phyloP scores from a whole-genome alignment of 2,888 invertebrate species.

The Ophion obscuratus region DNA sequence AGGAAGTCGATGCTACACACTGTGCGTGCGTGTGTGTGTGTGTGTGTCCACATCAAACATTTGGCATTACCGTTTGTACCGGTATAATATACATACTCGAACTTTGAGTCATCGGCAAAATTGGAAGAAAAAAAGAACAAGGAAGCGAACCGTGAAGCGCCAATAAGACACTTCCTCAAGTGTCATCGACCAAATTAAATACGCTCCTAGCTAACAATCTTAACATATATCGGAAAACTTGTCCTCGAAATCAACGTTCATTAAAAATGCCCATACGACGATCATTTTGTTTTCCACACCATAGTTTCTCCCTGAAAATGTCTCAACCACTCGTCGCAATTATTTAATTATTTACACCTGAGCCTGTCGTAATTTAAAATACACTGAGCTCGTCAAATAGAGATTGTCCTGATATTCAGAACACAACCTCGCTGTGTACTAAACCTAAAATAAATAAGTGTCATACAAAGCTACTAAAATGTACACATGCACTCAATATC shows the following conservation, averaged over 20 bases:
- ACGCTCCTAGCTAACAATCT: neutral
- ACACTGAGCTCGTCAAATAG: too few species aligned
- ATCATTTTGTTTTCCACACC: too few species aligned
- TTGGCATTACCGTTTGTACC: conserved; percentile 37
- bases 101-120: conserved; percentile 48
- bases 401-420: too few species aligned
- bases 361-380: too few species aligned
- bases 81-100: conserved; percentile 1
- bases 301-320: too few species aligned
- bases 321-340: too few species aligned
- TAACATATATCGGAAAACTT: too few species aligned
- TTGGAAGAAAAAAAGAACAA: neutral
- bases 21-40: conserved; percentile 66
- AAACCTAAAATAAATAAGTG: too few species aligned
- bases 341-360: too few species aligned
- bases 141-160: neutral
- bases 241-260: neutral
- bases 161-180: neutral
- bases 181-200: neutral
- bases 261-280: neutral
- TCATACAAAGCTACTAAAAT: too few species aligned
- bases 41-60: conserved; percentile 78
- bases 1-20: conserved; percentile 32
- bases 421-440: too few species aligned
- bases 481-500: too few species aligned